Conservation (phyloP, 2,888 invertebrate genomes). For the Mimas tiliae region DNA sequence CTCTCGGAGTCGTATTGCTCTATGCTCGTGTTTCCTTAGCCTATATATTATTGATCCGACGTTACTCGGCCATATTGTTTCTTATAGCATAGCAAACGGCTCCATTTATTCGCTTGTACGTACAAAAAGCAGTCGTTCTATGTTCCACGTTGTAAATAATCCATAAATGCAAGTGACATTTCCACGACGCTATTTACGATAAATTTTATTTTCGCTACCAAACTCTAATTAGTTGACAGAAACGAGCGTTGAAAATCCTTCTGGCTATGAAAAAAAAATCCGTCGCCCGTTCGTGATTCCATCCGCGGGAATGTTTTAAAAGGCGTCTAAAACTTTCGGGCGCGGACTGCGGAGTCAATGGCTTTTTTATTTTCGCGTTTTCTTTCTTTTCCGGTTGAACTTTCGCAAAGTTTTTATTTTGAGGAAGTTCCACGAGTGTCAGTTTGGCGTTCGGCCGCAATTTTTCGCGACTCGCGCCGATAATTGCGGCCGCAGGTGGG, state of each 20-base stretch:
- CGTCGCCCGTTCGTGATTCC: conserved; percentile 61
- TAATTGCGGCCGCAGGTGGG: conserved; percentile 82
- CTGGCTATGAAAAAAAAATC: conserved; percentile 62
- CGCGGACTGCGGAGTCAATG: conserved; percentile 79
- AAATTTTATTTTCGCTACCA: conserved; percentile 52
- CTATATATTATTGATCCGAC: conserved; percentile 81
- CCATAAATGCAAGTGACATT: conserved; percentile 40
- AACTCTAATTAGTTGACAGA: conserved; percentile 73
- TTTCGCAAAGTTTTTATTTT: conserved; percentile 80
- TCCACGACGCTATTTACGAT: conserved; percentile 48
- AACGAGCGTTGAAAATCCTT: conserved; percentile 65
- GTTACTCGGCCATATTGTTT: conserved; percentile 72
- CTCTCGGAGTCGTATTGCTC: conserved; percentile 54
- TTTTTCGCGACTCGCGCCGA: conserved; percentile 80
- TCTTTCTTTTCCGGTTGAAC: conserved; percentile 82
- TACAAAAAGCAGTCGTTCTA: not conserved
- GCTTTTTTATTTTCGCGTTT: conserved; percentile 82
- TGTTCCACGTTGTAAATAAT: conserved; percentile 16
- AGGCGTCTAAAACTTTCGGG: conserved; percentile 74
- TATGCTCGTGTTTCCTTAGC: conserved; percentile 70
- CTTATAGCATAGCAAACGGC: conserved; percentile 33
- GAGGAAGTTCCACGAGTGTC: conserved; percentile 82
- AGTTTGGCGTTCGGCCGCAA: conserved; percentile 79
- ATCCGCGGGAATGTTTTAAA: conserved; percentile 73
- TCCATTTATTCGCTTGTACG: conserved; percentile 10